phyloP scores from a whole-genome alignment of 92 coral and sea anemone species.

The Muricea muricata region DNA sequence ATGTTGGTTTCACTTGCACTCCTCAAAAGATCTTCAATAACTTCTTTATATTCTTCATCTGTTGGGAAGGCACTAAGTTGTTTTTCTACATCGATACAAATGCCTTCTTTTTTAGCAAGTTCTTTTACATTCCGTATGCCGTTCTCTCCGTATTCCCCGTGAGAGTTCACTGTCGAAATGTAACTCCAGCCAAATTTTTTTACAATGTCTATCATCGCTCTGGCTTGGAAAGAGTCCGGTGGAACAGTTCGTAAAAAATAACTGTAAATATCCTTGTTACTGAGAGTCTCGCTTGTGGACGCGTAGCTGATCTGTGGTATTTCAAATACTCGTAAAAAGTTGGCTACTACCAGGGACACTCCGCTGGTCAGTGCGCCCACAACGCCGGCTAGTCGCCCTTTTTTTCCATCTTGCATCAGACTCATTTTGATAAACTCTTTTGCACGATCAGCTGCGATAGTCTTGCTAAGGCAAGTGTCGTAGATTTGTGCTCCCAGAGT shows the following conservation, averaged over 20 bases:
- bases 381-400: slow-evolving; percentile 76
- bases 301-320: slow-evolving; percentile 95
- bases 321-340: slow-evolving; percentile 87
- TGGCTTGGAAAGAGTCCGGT: slow-evolving; percentile 90
- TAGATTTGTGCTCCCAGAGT: slow-evolving; percentile 82
- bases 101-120: slow-evolving; percentile 71
- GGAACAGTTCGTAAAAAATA: slow-evolving; percentile 92
- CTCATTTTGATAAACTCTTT: slow-evolving; percentile 83
- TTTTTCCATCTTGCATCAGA: slow-evolving; percentile 35
- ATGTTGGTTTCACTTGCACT: slow-evolving; percentile 57
- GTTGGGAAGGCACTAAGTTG: slow-evolving; percentile 76
- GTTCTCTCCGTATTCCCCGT: slow-evolving; percentile 81
- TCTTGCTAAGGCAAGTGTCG: slow-evolving; percentile 95
- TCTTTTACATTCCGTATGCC: slow-evolving; percentile 85
- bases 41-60: slow-evolving; percentile 56
- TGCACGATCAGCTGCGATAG: slow-evolving; percentile 91
- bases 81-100: slow-evolving; percentile 79
- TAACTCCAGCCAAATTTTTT: slow-evolving; percentile 87
- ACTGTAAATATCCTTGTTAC: slow-evolving; percentile 84
- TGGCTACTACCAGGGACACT: slow-evolving; percentile 91
- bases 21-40: slow-evolving; percentile 58
- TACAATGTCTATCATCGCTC: slow-evolving; percentile 93
- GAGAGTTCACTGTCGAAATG: slow-evolving; percentile 89
- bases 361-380: slow-evolving; percentile 93
- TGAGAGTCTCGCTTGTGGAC: slow-evolving; percentile 83